Percentiles rank a stretch among this genome's conserved stretches.
phyloP scores from a whole-genome alignment of 2,888 invertebrate species.

The Uropetala carovei region DNA sequence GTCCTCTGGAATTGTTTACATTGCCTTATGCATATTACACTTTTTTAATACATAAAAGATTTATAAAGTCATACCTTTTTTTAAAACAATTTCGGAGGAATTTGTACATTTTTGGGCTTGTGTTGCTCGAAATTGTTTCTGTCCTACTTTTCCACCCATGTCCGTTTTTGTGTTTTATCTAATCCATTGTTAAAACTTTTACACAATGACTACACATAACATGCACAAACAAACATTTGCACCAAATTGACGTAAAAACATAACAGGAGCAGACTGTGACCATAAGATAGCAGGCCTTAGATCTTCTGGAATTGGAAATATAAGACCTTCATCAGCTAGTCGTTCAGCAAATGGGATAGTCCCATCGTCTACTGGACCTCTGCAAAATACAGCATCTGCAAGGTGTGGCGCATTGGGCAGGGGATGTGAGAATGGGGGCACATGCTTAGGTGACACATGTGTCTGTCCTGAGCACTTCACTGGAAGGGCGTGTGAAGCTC shows the following conservation, averaged over 20 bases:
- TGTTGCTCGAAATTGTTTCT: background rate
- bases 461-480: conserved; percentile 75
- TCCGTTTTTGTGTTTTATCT: background rate
- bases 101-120: background rate
- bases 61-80: no score
- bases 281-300: conserved; percentile 54
- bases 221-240: background rate
- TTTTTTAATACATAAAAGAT: no score
- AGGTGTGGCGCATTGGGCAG: conserved; percentile 51
- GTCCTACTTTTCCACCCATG: background rate
- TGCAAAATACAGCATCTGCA: conserved; percentile 35
- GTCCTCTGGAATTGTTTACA: no score
- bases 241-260: conserved; percentile 6
- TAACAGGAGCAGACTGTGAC: conserved; percentile 59
- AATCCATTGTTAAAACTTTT: background rate
- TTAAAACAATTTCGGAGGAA: background rate
- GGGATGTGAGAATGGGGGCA: conserved; percentile 72
- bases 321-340: conserved; percentile 44
- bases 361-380: conserved; percentile 27
- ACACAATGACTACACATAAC: background rate
- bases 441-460: conserved; percentile 69
- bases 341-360: conserved; percentile 55
- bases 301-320: conserved; percentile 31
- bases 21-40: no score
- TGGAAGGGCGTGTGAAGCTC: conserved; percentile 71